A percentile compares a stretch with the other conserved stretches of the same genome.
These are phyloP conservation scores for Trachelus tabidus DNA, from an alignment of 2,888 invertebrate genomes.

Conservation along the genomic window DNA sequence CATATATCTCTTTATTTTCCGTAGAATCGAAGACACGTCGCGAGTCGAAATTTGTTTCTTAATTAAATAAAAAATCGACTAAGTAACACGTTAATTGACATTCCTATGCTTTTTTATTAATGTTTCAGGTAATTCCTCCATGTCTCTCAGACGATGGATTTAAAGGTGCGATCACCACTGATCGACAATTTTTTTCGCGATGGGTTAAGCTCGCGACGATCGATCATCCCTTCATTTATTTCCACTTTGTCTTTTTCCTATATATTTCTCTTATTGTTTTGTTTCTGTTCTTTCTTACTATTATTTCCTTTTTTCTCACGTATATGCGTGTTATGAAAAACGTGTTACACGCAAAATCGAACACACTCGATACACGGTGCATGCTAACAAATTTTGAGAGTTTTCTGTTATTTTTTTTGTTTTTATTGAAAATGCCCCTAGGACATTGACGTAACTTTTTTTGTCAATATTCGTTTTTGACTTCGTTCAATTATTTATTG, in stretches of 20 bases:
- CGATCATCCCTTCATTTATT: not conserved
- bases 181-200: not conserved
- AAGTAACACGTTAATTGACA: not conserved
- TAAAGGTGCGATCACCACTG: not conserved
- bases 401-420: not conserved
- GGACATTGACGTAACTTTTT: not conserved
- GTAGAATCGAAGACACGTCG: not conserved
- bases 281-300: constrained; percentile 1
- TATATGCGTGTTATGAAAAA: not conserved
- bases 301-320: not conserved
- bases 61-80: not conserved
- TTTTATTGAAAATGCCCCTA: not conserved
- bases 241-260: not conserved
- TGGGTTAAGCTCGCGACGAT: not conserved
- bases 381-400: not conserved
- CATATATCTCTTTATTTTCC: not conserved
- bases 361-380: not conserved
- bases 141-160: not conserved
- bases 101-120: not conserved
- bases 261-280: not conserved
- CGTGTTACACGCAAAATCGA: not conserved
- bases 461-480: not conserved
- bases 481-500: not conserved
- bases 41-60: not conserved
- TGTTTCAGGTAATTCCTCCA: not conserved